Evolutionary conservation across 2,797 vertebrate genomes (phyloP).

Genomic region (Emydoidea blandingii): DNA sequence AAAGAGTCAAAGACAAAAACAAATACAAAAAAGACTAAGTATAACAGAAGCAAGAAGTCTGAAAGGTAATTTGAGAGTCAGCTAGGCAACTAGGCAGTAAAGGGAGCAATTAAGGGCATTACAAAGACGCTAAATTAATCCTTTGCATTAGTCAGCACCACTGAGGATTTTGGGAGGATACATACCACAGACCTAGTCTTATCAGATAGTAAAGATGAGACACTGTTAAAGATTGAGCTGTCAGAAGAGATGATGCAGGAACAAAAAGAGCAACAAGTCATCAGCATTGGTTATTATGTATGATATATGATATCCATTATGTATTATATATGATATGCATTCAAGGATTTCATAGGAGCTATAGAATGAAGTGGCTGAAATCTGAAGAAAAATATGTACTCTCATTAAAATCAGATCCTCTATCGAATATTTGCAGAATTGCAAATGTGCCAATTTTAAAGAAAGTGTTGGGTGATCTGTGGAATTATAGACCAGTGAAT

Average conservation of each 20-base stretch:
- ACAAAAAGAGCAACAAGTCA: not conserved
- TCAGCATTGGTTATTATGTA: not conserved
- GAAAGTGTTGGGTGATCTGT: not conserved
- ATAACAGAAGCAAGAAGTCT: too few species aligned
- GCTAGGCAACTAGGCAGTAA: too few species aligned
- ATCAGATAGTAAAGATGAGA: not conserved
- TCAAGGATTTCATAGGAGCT: not conserved
- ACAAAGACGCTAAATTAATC: too few species aligned
- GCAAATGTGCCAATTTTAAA: not conserved
- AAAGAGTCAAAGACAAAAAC: too few species aligned
- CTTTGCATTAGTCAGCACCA: too few species aligned
- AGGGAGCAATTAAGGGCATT: too few species aligned
- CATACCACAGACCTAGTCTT: not conserved
- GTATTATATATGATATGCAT: not conserved
- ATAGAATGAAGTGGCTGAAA: not conserved
- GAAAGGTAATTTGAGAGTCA: too few species aligned
- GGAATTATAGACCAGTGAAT: not conserved
- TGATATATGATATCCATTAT: not conserved
- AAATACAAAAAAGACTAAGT: too few species aligned
- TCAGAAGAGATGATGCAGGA: not conserved
- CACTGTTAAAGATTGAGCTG: not conserved
- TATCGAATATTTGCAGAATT: not conserved
- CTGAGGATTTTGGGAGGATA: not conserved
- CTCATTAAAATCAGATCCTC: not conserved
- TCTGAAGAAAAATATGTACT: fast-evolving